Conservation (phyloP, 2,888 invertebrate genomes). For the Neoscelio sp. region DNA sequence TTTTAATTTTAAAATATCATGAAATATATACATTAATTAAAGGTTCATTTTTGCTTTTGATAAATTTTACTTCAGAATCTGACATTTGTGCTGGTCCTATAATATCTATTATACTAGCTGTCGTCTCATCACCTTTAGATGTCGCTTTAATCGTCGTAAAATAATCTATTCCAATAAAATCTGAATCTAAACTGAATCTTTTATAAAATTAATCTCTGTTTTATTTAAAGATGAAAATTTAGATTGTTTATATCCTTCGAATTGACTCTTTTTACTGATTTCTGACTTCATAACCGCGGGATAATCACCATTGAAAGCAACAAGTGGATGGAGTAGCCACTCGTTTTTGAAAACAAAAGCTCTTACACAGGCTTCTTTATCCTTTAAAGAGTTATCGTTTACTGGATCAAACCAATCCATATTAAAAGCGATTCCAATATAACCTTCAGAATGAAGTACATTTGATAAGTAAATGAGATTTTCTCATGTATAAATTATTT, state of each 20-base stretch:
- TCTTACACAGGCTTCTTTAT: constrained; percentile 84
- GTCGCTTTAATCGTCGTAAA: constrained; percentile 56
- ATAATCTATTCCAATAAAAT: constrained; percentile 74
- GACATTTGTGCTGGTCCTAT: no score
- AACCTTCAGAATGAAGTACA: constrained; percentile 80
- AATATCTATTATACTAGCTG: no score
- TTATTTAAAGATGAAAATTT: constrained; percentile 84
- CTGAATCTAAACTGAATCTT: constrained; percentile 67
- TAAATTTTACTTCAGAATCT: constrained; percentile 16
- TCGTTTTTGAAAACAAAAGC: constrained; percentile 86
- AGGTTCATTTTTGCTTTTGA: constrained; percentile 26
- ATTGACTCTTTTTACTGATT: constrained; percentile 85
- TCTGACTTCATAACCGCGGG: constrained; percentile 86
- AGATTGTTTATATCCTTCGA: constrained; percentile 85
- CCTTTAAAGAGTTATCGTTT: constrained; percentile 83
- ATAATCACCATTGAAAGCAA: constrained; percentile 86
- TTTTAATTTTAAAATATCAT: no score
- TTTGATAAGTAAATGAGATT: background rate
- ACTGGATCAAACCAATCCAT: constrained; percentile 84
- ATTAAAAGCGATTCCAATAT: constrained; percentile 85
- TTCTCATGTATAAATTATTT: constrained; percentile 1
- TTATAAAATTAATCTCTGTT: constrained; percentile 68
- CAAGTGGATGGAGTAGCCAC: constrained; percentile 88
- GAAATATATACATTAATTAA: constrained; percentile 38
- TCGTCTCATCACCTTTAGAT: no score